A percentile compares a stretch with the other conserved stretches of the same genome.
These are phyloP conservation scores for Drosophila cardini DNA, from an alignment of 1,140 invertebrate genomes.

Conservation along the genomic window DNA sequence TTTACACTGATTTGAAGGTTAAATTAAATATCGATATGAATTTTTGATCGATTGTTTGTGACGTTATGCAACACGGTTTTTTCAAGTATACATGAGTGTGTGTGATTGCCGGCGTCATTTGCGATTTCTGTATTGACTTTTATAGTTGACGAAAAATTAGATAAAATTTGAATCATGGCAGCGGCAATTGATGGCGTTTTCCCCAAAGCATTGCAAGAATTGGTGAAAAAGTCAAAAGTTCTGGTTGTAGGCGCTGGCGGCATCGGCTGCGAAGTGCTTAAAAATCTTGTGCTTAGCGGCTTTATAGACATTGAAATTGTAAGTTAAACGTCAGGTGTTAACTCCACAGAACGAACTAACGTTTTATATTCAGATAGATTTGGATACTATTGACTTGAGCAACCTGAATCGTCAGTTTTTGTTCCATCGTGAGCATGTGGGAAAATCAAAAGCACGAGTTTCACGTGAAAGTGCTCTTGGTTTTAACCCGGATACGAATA, in stretches of 20 bases:
- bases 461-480: conserved; percentile 94
- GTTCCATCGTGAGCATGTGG: conserved; percentile 98
- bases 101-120: conserved; percentile 60
- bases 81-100: background rate
- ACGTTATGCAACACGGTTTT: conserved; percentile 30
- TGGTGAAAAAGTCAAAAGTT: conserved; percentile 86
- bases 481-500: conserved; percentile 95
- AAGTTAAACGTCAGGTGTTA: conserved; percentile 84
- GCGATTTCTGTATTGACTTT: conserved; percentile 25
- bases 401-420: conserved; percentile 99
- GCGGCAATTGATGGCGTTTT: conserved; percentile 88
- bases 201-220: conserved; percentile 86
- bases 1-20: background rate
- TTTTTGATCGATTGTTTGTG: background rate
- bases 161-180: conserved; percentile 86
- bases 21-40: background rate
- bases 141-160: conserved; percentile 11
- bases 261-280: conserved; percentile 99
- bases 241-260: conserved; percentile 99
- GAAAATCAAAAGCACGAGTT: conserved; percentile 96
- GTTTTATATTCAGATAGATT: conserved; percentile 94
- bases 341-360: conserved; percentile 20
- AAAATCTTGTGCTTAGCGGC: conserved; percentile 98
- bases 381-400: conserved; percentile 99
- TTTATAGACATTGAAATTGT: conserved; percentile 98